phyloP scores from a whole-genome alignment of 2,113 vertebrate species.

The Rattus rattus region DNA sequence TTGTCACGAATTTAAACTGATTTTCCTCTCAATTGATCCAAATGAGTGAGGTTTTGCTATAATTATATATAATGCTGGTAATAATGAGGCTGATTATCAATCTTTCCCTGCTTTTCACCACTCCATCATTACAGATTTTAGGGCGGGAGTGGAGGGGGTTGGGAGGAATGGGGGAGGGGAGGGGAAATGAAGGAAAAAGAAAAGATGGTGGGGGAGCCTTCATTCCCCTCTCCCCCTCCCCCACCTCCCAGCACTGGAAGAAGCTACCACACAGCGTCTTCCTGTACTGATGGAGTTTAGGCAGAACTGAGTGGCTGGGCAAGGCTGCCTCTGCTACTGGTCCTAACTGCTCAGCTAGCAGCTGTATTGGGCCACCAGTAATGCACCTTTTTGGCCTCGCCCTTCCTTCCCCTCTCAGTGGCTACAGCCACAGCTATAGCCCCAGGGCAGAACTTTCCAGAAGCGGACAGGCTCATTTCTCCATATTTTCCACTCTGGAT shows the following conservation, averaged over 20 bases:
- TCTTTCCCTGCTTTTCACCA: constrained; percentile 67
- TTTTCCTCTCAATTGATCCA: constrained; percentile 80
- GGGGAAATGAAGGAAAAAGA: not conserved
- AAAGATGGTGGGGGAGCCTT: not conserved
- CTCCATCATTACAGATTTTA: constrained; percentile 60
- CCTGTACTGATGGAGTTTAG: rapidly evolving
- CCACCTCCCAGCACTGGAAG: not conserved
- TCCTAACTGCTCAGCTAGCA: not conserved
- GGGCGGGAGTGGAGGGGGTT: not conserved
- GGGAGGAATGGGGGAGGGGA: not conserved
- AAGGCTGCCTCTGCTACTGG: not conserved
- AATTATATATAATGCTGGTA: constrained; percentile 79
- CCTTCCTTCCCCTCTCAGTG: not conserved
- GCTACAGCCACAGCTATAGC: not conserved
- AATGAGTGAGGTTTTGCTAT: constrained; percentile 80
- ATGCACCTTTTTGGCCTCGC: not conserved
- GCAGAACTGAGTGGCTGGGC: not conserved
- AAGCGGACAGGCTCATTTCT: not conserved
- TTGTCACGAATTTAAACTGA: constrained; percentile 80
- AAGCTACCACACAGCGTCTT: not conserved
- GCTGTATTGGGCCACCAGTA: not conserved
- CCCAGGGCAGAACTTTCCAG: not conserved
- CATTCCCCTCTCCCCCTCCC: no score
- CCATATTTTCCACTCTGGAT: no score
- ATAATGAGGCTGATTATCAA: constrained; percentile 79